Percentiles rank a stretch among this genome's conserved stretches.
These are phyloP conservation scores for Dipodomys ordii DNA, from an alignment of 2,113 vertebrate genomes.

Conservation along the genomic window DNA sequence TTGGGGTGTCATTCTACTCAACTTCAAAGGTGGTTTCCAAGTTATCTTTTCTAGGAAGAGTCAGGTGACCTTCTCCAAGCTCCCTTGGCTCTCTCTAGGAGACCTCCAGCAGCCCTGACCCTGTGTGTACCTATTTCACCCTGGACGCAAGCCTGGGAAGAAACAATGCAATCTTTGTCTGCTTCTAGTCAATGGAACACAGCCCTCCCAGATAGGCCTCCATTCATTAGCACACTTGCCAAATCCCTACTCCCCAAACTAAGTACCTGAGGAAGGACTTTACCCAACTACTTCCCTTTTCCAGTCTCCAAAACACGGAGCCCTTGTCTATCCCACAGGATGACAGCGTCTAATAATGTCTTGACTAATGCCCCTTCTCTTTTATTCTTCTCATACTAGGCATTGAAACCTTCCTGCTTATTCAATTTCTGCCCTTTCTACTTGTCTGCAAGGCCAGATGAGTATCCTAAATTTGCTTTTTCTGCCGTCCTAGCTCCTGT, in stretches of 20 bases:
- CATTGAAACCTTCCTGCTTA: neutral
- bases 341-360: neutral
- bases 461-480: neutral
- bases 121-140: neutral
- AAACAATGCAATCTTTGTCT: conserved; percentile 3
- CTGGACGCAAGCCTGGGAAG: neutral
- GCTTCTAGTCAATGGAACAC: neutral
- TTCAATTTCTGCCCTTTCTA: neutral
- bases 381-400: neutral
- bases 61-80: neutral
- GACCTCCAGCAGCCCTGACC: neutral
- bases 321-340: neutral
- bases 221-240: neutral
- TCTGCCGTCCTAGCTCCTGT: neutral
- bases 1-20: neutral
- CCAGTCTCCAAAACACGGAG: neutral
- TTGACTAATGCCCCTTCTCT: neutral
- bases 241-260: neutral
- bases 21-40: neutral
- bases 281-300: neutral
- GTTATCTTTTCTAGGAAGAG: conserved; percentile 25
- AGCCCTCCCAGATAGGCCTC: neutral
- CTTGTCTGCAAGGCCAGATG: neutral
- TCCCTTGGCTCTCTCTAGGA: neutral
- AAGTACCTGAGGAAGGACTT: neutral